Percentiles rank a stretch among this genome's conserved stretches.
Conservation (phyloP, 2,113 vertebrate species). For the Marmota monax region DNA sequence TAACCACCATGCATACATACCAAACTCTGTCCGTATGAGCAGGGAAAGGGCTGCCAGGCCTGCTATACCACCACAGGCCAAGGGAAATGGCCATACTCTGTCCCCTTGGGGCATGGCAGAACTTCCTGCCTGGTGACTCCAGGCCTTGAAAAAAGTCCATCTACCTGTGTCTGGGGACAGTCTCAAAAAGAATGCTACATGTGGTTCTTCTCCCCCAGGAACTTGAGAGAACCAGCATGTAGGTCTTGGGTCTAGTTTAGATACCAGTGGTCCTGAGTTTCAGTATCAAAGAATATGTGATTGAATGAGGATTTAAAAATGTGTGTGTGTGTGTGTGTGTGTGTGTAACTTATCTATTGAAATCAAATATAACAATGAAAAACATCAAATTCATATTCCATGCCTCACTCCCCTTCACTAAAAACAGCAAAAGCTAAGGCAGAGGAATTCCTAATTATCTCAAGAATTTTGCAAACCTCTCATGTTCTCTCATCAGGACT, state of each 20-base stretch:
- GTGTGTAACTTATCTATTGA: neutral
- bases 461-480: conserved; percentile 42
- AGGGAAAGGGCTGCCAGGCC: neutral
- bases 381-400: neutral
- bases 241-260: neutral
- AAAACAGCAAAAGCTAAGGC: conserved; percentile 13
- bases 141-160: neutral
- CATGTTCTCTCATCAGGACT: conserved; percentile 42
- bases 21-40: neutral
- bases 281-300: neutral
- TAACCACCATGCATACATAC: neutral
- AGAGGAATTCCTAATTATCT: neutral
- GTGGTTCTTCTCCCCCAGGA: neutral
- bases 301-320: neutral
- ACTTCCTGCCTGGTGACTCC: neutral
- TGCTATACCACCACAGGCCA: neutral
- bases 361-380: neutral
- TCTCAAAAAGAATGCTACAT: neutral
- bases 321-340: too few species aligned
- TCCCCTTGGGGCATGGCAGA: neutral
- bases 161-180: neutral
- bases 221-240: neutral
- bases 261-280: neutral
- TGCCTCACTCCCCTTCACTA: neutral
- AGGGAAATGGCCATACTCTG: accelerated